phyloP scores from a whole-genome alignment of 2,797 vertebrate genomes.

The Falco novaeseelandiae region DNA sequence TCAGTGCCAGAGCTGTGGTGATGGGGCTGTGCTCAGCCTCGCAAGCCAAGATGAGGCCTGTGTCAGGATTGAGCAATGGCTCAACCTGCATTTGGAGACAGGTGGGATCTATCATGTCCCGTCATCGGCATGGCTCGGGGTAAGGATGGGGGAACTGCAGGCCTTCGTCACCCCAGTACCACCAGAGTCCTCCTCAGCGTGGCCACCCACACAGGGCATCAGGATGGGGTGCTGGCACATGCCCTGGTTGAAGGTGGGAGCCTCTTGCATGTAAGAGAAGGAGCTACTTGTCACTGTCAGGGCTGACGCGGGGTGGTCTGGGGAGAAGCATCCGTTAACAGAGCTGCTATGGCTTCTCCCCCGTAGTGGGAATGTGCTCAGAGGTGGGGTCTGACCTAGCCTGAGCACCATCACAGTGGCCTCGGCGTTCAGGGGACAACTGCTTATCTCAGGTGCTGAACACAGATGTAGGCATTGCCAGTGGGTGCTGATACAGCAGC shows the following conservation, averaged over 20 bases:
- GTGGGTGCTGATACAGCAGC: not conserved
- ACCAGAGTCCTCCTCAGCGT: not conserved
- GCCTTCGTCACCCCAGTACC: not conserved
- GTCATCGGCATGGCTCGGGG: not conserved
- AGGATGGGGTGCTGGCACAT: not conserved
- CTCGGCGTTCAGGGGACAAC: rapidly evolving
- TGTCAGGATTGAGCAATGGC: not conserved
- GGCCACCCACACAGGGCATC: not conserved
- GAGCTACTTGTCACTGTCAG: not conserved
- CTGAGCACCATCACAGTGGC: not conserved
- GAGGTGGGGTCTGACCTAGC: rapidly evolving
- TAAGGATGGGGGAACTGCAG: not conserved
- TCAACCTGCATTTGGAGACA: not conserved
- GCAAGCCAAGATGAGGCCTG: not conserved
- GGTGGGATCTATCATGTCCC: not conserved
- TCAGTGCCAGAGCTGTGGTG: not conserved
- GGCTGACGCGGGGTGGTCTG: not conserved
- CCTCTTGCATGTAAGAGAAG: not conserved
- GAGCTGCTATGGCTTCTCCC: not conserved
- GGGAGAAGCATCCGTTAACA: not conserved
- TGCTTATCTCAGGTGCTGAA: not conserved
- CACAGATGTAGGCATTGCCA: not conserved
- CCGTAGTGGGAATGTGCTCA: not conserved
- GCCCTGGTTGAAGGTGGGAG: not conserved
- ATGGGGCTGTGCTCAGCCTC: not conserved